Percentiles rank a stretch among this genome's conserved stretches.
phyloP scores from a whole-genome alignment of 2,113 vertebrate genomes.

The Bufo bufo region DNA sequence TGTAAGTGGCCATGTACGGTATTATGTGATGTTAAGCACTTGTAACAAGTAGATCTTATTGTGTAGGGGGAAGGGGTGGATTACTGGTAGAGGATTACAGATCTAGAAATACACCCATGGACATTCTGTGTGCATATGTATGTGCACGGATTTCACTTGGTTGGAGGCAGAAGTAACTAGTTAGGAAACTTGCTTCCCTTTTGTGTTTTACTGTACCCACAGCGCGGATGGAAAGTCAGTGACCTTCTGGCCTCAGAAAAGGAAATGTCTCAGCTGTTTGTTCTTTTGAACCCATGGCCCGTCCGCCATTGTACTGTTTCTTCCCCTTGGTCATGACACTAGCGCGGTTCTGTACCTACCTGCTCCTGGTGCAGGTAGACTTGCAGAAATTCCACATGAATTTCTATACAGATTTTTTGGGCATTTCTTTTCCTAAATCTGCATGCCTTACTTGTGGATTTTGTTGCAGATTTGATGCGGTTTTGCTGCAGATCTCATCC shows the following conservation, averaged over 20 bases:
- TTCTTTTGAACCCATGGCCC: not conserved
- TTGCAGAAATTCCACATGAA: too few species aligned
- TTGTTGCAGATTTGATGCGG: too few species aligned
- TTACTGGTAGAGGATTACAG: slow-evolving; percentile 27
- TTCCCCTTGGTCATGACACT: not conserved
- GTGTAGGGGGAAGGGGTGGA: slow-evolving; percentile 31
- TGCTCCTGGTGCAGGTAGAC: too few species aligned
- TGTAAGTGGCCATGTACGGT: not conserved
- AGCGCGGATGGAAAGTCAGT: not conserved
- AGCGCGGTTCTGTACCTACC: too few species aligned
- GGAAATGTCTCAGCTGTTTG: not conserved
- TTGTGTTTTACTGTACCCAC: not conserved
- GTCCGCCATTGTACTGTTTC: not conserved
- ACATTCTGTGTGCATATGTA: not conserved
- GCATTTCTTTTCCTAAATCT: too few species aligned
- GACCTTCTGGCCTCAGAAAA: not conserved
- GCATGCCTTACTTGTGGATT: too few species aligned
- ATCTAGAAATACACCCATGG: not conserved
- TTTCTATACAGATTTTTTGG: too few species aligned
- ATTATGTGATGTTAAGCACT: slow-evolving; percentile 13
- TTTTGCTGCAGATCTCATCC: too few species aligned
- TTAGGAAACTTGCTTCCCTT: not conserved
- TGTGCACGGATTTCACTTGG: not conserved
- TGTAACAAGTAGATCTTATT: slow-evolving; percentile 26
- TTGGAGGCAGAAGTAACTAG: not conserved